Evolutionary conservation across 1,140 invertebrate genomes (phyloP), one percentile per base, ranked within the genome.

Genomic region (Cheumatopsyche charites): DNA sequence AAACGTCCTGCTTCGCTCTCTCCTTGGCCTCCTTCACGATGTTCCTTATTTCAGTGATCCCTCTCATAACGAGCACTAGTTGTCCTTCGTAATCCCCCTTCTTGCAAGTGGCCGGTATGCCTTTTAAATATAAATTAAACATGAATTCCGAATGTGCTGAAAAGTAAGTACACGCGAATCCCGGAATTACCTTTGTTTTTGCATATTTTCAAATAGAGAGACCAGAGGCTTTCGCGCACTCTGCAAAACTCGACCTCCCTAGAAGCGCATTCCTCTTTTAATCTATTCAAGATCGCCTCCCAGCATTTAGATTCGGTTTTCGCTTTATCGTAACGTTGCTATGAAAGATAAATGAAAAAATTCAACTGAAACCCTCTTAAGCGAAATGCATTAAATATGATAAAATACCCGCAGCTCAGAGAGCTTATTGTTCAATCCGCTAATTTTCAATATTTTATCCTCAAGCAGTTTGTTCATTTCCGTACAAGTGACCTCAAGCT

Each of bases 351-450:
- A 61, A 55, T 62, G 21, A n/a, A 45, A 42, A 43, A 15, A 26
- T 47, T 47, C 9, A 67, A 47, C 9, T n/a, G n/a, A 67, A 47
- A 3, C 12, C 3, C 6, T 29, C 43, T 17, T 11, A 52, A 4
- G 11, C 17, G 11, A 3, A 26, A 29, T 62, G 25, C 6, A 62
- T 58, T 42, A 23, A 25, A 66, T 47, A 19, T 41, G 7, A 26
- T 26, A 7, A 4, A 58, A 68, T 72, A 85, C 83, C 78, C 81
- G 77, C 4, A 85, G 76, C 73, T 80, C 79, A 11, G 82, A 82
- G 1, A 84, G 79, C 3, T 78, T 81, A 66, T 85, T 85, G 63
- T 84, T 83, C 0, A 84, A 77, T 0, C 83, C 83, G 81, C 84
- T 83, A 49, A 85, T 82, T 66, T 82, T 81, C 1, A 84, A 79